These are phyloP conservation scores for Lasioglossum morio DNA, from an alignment of 2,888 invertebrate genomes.

Conservation along the genomic window DNA sequence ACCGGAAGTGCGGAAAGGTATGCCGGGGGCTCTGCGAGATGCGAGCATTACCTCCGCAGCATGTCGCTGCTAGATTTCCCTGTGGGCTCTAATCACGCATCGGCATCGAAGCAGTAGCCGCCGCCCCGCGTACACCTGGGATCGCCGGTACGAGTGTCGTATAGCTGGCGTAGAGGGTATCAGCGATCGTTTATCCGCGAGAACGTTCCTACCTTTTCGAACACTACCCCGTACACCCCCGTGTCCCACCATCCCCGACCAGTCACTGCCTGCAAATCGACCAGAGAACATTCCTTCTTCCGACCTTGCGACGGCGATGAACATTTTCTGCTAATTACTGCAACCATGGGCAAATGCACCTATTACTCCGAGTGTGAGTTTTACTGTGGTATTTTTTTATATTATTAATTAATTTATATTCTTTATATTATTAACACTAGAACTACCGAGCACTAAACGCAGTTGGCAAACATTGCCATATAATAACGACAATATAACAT, in stretches of 20 bases:
- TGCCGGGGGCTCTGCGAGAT: conserved; percentile 44
- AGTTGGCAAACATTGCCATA: too few species aligned
- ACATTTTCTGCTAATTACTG: neutral
- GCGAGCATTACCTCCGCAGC: conserved; percentile 72
- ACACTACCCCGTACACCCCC: neutral
- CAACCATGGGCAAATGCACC: too few species aligned
- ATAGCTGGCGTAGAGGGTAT: conserved; percentile 11
- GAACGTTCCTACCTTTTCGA: neutral
- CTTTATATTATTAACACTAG: too few species aligned
- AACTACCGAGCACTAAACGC: too few species aligned
- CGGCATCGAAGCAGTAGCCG: conserved; percentile 77
- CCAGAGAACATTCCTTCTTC: neutral
- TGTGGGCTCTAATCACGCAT: conserved; percentile 81
- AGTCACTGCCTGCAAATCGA: neutral
- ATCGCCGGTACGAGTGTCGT: conserved; percentile 39
- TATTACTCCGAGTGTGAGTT: too few species aligned
- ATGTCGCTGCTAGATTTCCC: conserved; percentile 82
- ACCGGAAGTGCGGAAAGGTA: conserved; percentile 60
- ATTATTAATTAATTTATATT: too few species aligned
- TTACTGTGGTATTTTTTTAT: too few species aligned
- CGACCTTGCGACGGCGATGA: neutral
- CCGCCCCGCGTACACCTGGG: conserved; percentile 68
- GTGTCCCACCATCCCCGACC: neutral
- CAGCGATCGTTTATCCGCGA: conserved; percentile 30
- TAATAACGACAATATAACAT: too few species aligned